Percentiles rank a stretch among this genome's conserved stretches.
Conservation (phyloP, 1,140 invertebrate genomes). For the Drosophila sproati region DNA sequence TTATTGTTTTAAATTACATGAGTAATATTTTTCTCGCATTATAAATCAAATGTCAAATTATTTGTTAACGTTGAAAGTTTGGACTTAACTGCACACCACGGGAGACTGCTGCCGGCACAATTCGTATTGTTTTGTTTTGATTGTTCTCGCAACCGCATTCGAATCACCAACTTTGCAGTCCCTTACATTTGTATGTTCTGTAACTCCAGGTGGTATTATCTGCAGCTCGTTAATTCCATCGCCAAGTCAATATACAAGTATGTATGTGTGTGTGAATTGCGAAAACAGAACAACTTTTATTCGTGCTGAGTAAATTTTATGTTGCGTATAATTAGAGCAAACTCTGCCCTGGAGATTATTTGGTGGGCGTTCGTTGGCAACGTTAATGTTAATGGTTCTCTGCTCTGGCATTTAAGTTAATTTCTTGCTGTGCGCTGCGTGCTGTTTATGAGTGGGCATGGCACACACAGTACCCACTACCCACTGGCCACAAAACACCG, state of each 20-base stretch:
- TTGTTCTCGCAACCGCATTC: background rate
- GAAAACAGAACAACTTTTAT: slow-evolving; percentile 47
- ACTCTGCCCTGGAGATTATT: slow-evolving; percentile 74
- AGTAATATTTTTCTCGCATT: background rate
- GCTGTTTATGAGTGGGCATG: slow-evolving; percentile 54
- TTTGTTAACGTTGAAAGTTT: slow-evolving; percentile 2
- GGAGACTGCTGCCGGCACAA: slow-evolving; percentile 7
- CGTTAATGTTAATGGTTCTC: slow-evolving; percentile 16
- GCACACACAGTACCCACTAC: background rate
- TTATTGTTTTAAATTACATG: background rate
- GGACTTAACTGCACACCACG: slow-evolving; percentile 13
- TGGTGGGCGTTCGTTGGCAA: slow-evolving; percentile 26
- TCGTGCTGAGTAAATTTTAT: slow-evolving; percentile 74
- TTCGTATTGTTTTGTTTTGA: slow-evolving; percentile 16
- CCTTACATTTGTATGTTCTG: background rate
- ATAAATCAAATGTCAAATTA: background rate
- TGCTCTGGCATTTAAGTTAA: slow-evolving; percentile 67
- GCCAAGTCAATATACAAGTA: slow-evolving; percentile 53
- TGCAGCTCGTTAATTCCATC: slow-evolving; percentile 24
- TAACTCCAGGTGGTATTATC: slow-evolving; percentile 31
- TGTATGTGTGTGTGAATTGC: slow-evolving; percentile 12
- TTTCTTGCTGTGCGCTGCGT: slow-evolving; percentile 49
- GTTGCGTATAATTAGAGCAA: slow-evolving; percentile 79
- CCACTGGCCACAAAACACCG: slow-evolving; percentile 27
- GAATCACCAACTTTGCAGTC: background rate